Evolutionary conservation across 2,797 vertebrate species (phyloP).

Genomic region (Enteromius mattozi): DNA sequence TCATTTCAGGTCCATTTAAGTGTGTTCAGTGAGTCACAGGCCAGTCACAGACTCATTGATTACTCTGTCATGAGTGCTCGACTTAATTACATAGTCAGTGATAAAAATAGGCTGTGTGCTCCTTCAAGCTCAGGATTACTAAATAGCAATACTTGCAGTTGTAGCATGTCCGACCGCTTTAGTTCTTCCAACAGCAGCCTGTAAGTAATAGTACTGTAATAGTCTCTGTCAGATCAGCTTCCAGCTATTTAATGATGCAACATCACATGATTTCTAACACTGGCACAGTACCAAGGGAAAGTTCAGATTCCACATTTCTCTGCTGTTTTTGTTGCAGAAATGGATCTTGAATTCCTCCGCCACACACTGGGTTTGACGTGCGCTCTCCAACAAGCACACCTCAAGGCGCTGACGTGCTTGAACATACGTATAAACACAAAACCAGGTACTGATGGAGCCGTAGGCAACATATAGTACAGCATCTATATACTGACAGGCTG

Average conservation of each 20-base stretch:
- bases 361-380: background rate
- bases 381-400: background rate
- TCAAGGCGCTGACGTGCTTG: background rate
- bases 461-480: background rate
- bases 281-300: background rate
- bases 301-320: background rate
- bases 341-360: background rate
- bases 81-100: conserved; percentile 35
- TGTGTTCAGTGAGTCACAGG: conserved; percentile 33
- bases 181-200: background rate
- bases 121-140: conserved; percentile 13
- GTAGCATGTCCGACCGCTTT: background rate
- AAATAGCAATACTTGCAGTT: conserved; percentile 16
- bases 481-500: conserved; percentile 19
- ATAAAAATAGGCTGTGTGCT: conserved; percentile 19
- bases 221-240: background rate
- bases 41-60: conserved; percentile 31
- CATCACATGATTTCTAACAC: background rate
- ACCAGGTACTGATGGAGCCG: background rate
- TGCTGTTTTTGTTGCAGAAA: conserved; percentile 7
- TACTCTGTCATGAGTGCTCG: conserved; percentile 28
- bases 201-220: conserved; percentile 17
- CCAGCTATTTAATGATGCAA: conserved; percentile 19
- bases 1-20: conserved; percentile 14
- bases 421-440: background rate